Conservation (phyloP, 2,888 invertebrate genomes). For the Drosophila peninsularis region DNA sequence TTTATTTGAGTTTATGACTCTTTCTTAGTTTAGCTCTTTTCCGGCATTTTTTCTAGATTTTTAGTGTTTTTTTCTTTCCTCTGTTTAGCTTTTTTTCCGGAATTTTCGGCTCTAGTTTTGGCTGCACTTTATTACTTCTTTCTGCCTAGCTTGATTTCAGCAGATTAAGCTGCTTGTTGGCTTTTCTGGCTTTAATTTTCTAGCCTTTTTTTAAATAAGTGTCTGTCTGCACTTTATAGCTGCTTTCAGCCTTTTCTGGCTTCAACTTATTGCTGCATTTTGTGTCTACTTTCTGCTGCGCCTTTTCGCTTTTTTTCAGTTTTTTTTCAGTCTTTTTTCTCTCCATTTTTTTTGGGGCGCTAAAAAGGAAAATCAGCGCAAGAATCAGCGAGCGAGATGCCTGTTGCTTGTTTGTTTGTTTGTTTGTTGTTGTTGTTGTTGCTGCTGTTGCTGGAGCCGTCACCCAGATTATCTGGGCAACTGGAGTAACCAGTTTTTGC, state of each 20-base stretch:
- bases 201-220: neutral
- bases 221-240: conserved; percentile 22
- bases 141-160: too few relatives aligned
- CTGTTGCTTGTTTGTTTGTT: conserved; percentile 31
- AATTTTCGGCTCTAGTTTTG: too few relatives aligned
- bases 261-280: conserved; percentile 17
- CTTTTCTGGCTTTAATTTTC: neutral
- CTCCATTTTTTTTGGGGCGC: conserved; percentile 57
- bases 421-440: conserved; percentile 38
- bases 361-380: conserved; percentile 73
- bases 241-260: neutral
- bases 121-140: too few relatives aligned
- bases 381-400: conserved; percentile 52
- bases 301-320: conserved; percentile 12
- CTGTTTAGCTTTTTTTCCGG: too few relatives aligned
- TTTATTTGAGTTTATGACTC: too few relatives aligned
- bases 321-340: conserved; percentile 7
- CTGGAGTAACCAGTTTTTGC: conserved; percentile 84
- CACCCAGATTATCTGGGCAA: conserved; percentile 84
- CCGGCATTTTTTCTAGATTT: too few relatives aligned
- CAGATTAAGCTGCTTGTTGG: too few relatives aligned
- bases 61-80: neutral
- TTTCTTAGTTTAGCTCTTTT: too few relatives aligned
- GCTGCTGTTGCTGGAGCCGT: conserved; percentile 67
- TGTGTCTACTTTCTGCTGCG: conserved; percentile 36